Evolutionary conservation across 2,888 invertebrate species (phyloP).

Genomic region (Drosophila diplacantha): DNA sequence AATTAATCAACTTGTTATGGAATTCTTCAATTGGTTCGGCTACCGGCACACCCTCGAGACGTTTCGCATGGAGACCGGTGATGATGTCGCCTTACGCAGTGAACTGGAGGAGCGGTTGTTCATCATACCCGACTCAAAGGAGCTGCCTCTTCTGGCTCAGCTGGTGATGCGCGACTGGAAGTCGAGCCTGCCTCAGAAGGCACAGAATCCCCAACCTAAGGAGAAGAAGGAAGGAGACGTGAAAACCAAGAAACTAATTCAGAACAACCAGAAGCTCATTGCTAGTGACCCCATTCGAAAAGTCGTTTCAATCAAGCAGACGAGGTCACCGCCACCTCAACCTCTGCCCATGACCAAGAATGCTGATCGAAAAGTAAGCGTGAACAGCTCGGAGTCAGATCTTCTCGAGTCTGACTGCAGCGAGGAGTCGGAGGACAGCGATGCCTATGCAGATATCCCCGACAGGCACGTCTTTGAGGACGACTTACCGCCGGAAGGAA

Average conservation of each 20-base stretch:
- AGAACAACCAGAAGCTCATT: slow-evolving; percentile 20
- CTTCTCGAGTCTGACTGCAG: slow-evolving; percentile 7
- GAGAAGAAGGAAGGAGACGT: background rate
- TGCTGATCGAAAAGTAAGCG: background rate
- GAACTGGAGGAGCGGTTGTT: slow-evolving; percentile 58
- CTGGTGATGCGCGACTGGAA: slow-evolving; percentile 8
- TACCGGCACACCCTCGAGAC: slow-evolving; percentile 75
- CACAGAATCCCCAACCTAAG: background rate
- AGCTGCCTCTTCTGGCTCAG: slow-evolving; percentile 66
- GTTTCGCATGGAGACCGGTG: slow-evolving; percentile 73
- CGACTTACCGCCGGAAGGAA: slow-evolving; percentile 39
- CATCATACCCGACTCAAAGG: slow-evolving; percentile 49
- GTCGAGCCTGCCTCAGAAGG: background rate
- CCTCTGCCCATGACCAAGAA: background rate
- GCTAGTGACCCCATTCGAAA: background rate
- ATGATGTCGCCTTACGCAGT: slow-evolving; percentile 49
- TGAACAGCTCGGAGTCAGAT: slow-evolving; percentile 23
- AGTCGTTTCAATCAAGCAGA: background rate
- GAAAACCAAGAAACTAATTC: slow-evolving; percentile 3
- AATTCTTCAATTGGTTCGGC: slow-evolving; percentile 75
- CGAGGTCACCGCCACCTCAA: background rate
- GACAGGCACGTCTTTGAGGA: slow-evolving; percentile 55
- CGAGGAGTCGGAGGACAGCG: slow-evolving; percentile 22
- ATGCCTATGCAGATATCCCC: slow-evolving; percentile 50
- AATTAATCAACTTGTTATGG: slow-evolving; percentile 75